A percentile compares a stretch with the other conserved stretches of the same genome.
Evolutionary conservation across 2,888 invertebrate genomes (phyloP).

Genomic region (Crepidodera aurea): DNA sequence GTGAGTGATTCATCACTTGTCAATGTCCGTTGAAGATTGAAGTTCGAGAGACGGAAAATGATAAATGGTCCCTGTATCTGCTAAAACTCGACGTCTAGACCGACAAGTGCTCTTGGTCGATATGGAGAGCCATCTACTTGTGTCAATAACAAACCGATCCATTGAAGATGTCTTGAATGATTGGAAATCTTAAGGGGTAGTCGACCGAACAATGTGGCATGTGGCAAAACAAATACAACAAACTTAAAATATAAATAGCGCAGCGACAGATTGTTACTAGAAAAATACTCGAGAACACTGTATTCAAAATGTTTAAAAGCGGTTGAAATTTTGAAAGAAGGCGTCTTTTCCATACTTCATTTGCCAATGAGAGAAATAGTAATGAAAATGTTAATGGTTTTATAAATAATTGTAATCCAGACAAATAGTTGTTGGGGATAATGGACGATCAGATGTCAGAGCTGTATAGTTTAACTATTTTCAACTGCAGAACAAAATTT

Average conservation of each 20-base stretch:
- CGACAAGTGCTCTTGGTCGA: constrained; percentile 9
- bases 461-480: too few species aligned
- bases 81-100: constrained; percentile 9
- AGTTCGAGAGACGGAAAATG: constrained; percentile 10
- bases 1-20: constrained; percentile 14
- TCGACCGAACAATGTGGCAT: neutral
- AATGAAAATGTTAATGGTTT: too few species aligned
- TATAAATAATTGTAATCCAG: too few species aligned
- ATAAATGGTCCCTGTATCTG: constrained; percentile 7
- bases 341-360: too few species aligned
- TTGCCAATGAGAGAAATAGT: too few species aligned
- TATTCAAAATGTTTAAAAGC: too few species aligned
- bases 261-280: too few species aligned
- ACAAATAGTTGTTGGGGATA: too few species aligned
- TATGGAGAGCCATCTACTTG: constrained; percentile 19
- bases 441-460: too few species aligned
- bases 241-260: neutral
- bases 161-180: constrained; percentile 12
- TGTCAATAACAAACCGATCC: constrained; percentile 17
- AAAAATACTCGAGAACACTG: too few species aligned
- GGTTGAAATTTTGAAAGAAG: too few species aligned
- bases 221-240: neutral
- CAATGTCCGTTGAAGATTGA: neutral
- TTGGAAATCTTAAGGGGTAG: constrained; percentile 9
- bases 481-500: too few species aligned